These are phyloP conservation scores for Ptilonorhynchus violaceus DNA, from an alignment of 2,113 vertebrate genomes.

Conservation along the genomic window DNA sequence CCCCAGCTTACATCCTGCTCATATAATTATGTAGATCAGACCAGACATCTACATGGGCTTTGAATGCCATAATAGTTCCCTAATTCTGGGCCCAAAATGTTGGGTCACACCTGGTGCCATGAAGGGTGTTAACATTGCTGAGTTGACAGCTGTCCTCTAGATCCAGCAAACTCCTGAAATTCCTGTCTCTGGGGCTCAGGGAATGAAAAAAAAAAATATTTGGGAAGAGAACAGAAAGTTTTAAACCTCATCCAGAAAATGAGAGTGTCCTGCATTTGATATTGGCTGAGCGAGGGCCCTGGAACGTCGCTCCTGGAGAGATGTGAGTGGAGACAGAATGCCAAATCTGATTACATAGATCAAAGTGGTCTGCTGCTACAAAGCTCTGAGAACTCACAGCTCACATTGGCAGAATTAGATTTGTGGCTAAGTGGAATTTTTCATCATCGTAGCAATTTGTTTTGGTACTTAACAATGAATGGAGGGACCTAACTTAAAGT, in stretches of 20 bases:
- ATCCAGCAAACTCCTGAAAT: background rate
- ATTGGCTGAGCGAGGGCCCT: background rate
- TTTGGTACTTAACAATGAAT: constrained; percentile 14
- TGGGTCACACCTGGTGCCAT: background rate
- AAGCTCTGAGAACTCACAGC: background rate
- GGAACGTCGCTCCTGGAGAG: background rate
- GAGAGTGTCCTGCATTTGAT: background rate
- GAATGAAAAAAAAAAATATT: background rate
- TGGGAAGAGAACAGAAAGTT: background rate
- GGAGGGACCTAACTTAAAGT: background rate
- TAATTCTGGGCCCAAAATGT: background rate
- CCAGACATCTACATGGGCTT: background rate
- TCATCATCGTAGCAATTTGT: background rate
- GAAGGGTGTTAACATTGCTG: background rate
- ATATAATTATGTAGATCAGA: background rate
- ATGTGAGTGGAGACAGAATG: background rate
- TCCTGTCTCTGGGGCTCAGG: background rate
- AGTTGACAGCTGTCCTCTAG: background rate
- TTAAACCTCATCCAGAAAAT: background rate
- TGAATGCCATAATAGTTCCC: background rate
- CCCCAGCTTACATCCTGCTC: background rate
- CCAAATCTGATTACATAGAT: constrained; percentile 37
- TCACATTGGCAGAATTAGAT: background rate
- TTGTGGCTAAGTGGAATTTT: constrained; percentile 41
- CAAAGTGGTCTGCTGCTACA: constrained; percentile 2